Evolutionary conservation across 2,113 vertebrate genomes (phyloP), one percentile per base, ranked within the genome.

Genomic region (Rhabdomys dilectus): DNA sequence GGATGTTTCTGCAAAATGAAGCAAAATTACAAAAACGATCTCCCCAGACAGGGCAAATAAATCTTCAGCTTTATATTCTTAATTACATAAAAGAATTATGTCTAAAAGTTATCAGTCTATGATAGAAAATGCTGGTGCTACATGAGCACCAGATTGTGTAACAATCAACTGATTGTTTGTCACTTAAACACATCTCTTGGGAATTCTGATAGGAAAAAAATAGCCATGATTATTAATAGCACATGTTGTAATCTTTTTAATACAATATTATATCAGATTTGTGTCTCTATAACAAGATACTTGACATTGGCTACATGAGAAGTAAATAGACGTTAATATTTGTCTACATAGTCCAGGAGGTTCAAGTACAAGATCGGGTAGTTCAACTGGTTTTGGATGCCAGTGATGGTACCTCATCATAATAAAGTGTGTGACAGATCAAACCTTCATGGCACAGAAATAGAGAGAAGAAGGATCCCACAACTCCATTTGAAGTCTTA

Each of bases 1-100:
- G 84, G 93, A 88, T 60, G 31, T 90, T 91, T 89, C 75, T 80
- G 34, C 13, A 93, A 88, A 82, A 91, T n/a, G 34, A 88, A 84
- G 75, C 3, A 96, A 93, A 91, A 89, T 95, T 73, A 80, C 7
- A 95, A 68, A 87, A 80, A 45, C 24, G 91, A 89, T 86, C 89
- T 31, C 13, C 2, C 19, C 45, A 45, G 0, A 29, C 11, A 96
- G 29, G 66, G 29, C 12, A 51, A 26, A 73, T 0, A 93, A 96
- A 90, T 15, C 9, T 66, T 93, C 8, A 89, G 80, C 8, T 51
- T 64, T 34, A 92, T 92, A 16, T 6, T 22, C 21, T 53, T 78
- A 34, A 91, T 2, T 94, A 94, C 16, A 89, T 17, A 95, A 93
- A 36, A 73, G 2, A 12, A 75, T 15, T 3, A 45, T 77, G 93